Base-by-base conservation (phyloP, 2,113 vertebrate species). In the Xiphophorus maculatus region DNA sequence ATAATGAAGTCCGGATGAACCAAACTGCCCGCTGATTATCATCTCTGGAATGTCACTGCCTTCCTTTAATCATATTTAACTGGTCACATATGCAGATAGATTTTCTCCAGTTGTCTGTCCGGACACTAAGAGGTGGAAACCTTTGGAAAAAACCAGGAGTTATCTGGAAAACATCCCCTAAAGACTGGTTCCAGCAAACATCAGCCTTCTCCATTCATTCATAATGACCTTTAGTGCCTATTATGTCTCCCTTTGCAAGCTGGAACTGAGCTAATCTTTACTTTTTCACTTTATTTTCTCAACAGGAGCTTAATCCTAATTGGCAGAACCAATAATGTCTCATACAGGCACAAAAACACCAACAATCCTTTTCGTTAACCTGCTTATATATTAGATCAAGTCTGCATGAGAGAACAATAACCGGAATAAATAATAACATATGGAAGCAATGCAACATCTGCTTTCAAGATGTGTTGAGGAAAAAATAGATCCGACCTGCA, bases 261-360 rank as follows among this genome's bases (percentile, higher is more conserved):
- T 25, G 19, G 51, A 22, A 11, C 0, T 25, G 22, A 58, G 25
- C 8, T n/a, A 6, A 8, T 58, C 8, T 58, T 58, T 11, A 25
- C 51, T n/a, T n/a, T 58, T 3, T 6, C 51, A 11, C 10, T n/a
- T 9, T 8, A 54, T 54, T 17, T 54, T 9, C 22, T 10, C 22
- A 58, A 58, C 51, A 65, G 63, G 5, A 33, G 9, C 63, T 65
- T 48, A 7, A 5, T 48, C 17, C 5, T 61, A 64, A 80, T 51
- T n/a, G n/a, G 63, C 30, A 60, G 74, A 81, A 84, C 69, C 85
- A 89, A 83, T 67, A 78, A 79, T 76, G 80, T 87, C 72, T 86
- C 74, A 77, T 65, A 84, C 40, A 30, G 71, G 67, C 33, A 81
- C 65, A 84, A 87, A 70, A 81, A 74, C 82, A 79, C 17, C 60